Base-by-base conservation (phyloP, 2,888 invertebrate species). In the Liodrosophila aerea region DNA sequence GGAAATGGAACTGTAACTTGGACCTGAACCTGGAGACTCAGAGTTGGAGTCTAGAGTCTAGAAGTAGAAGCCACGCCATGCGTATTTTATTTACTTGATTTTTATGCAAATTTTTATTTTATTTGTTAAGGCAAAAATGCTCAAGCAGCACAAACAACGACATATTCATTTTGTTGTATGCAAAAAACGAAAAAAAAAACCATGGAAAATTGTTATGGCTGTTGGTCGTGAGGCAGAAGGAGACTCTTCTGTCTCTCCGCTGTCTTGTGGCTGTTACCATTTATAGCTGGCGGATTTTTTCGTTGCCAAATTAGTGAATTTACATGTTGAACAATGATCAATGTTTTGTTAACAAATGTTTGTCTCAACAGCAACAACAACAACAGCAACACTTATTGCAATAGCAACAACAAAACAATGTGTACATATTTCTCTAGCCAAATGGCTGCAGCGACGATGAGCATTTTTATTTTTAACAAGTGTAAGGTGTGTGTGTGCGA, bases 261-360 rank as follows among this genome's bases (percentile, higher is more conserved):
- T 50, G 60, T 58, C 41, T 69, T 59, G 57, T 59, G 64, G 72
- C 64, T 77, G 71, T 82, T 85, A 83, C 77, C 78, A 82, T 85
- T 86, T 83, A 75, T 82, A 86, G 86, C 71, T 73, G 69, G 64
- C 75, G 69, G 75, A 22, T 70, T 73, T 81, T 76, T 86, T 75
- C 76, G 84, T 81, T 81, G 78, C 83, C 83, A 84, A 84, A 84
- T 84, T 84, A 84, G 83, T 74, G 83, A 84, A 84, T 84, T 84
- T 84, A 86, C 83, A 85, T 84, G 86, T 84, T 84, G 86, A 81
- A 84, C 83, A 84, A 84, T 86, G 83, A 86, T 85, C 86, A 85
- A 85, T 85, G 85, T 82, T 82, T 82, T 84, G 85, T 81, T 82
- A 83, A 78, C 85, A 85, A 80, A 82, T 82, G 81, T 85, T 82